A percentile compares a stretch with the other conserved stretches of the same genome.
Evolutionary conservation across 2,888 invertebrate species (phyloP).

Genomic region (Lasioglossum oenotherae): DNA sequence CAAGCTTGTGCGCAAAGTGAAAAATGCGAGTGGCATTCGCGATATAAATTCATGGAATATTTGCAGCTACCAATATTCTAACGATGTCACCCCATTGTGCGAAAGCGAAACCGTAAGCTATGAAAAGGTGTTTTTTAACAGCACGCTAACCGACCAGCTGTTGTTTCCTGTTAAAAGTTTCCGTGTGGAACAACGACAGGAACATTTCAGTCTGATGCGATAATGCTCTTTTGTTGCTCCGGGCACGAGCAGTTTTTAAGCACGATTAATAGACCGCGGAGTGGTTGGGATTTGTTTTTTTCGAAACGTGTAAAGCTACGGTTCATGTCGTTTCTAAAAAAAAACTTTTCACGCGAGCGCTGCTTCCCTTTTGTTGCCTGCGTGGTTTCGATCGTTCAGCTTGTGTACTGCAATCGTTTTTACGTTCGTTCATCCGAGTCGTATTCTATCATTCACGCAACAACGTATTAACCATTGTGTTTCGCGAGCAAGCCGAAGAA

Average conservation of each 20-base stretch:
- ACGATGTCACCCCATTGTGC: background rate
- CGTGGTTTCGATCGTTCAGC: background rate
- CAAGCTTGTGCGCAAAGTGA: background rate
- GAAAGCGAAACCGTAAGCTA: background rate
- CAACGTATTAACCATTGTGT: background rate
- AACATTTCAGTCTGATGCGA: conserved; percentile 20
- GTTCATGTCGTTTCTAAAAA: background rate
- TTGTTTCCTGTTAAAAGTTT: conserved; percentile 23
- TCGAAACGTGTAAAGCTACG: background rate
- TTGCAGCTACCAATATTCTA: background rate
- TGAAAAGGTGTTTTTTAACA: conserved; percentile 4
- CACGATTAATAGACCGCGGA: conserved; percentile 22
- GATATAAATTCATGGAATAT: background rate
- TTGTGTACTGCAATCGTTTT: background rate
- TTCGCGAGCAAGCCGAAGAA: background rate
- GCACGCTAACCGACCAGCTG: background rate
- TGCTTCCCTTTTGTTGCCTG: background rate
- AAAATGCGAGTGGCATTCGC: background rate
- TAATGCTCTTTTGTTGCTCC: conserved; percentile 28
- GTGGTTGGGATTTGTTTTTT: background rate
- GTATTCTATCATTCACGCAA: background rate
- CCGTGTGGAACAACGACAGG: conserved; percentile 17
- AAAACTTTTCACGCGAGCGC: background rate
- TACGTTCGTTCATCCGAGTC: background rate
- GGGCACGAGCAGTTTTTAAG: conserved; percentile 21